These are phyloP conservation scores for Aspidapion aeneum DNA, from an alignment of 2,888 invertebrate genomes.

Conservation along the genomic window DNA sequence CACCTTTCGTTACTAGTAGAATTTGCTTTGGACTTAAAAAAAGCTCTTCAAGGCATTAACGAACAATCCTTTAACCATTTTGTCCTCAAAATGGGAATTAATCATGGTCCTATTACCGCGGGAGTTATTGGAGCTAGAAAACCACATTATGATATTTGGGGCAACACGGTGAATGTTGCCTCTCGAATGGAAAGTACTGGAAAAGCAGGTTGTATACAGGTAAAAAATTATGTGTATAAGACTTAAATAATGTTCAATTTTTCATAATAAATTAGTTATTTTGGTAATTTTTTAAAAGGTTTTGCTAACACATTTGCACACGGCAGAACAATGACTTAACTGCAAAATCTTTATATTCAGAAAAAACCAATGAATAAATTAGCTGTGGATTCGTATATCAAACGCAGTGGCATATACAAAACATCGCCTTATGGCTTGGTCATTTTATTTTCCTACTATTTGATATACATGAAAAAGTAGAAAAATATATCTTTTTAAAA, in stretches of 20 bases:
- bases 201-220: constrained; percentile 92
- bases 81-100: constrained; percentile 89
- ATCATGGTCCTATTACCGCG: constrained; percentile 93
- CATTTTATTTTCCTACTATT: too few species aligned
- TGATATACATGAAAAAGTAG: too few species aligned
- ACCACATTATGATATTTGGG: constrained; percentile 97
- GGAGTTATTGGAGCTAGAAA: constrained; percentile 94
- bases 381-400: too few species aligned
- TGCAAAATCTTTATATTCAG: too few species aligned
- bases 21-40: constrained; percentile 86
- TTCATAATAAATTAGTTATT: background rate
- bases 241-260: background rate
- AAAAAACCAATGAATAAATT: too few species aligned
- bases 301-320: too few species aligned
- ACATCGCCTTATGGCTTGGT: too few species aligned
- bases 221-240: constrained; percentile 48
- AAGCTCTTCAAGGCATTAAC: constrained; percentile 87
- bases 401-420: too few species aligned
- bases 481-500: too few species aligned
- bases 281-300: too few species aligned
- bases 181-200: constrained; percentile 98
- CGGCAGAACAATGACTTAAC: too few species aligned
- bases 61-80: constrained; percentile 96
- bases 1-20: constrained; percentile 83
- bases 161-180: constrained; percentile 95